Evolutionary conservation across 1,140 invertebrate genomes (phyloP).

Genomic region (Oncopeltus fasciatus): DNA sequence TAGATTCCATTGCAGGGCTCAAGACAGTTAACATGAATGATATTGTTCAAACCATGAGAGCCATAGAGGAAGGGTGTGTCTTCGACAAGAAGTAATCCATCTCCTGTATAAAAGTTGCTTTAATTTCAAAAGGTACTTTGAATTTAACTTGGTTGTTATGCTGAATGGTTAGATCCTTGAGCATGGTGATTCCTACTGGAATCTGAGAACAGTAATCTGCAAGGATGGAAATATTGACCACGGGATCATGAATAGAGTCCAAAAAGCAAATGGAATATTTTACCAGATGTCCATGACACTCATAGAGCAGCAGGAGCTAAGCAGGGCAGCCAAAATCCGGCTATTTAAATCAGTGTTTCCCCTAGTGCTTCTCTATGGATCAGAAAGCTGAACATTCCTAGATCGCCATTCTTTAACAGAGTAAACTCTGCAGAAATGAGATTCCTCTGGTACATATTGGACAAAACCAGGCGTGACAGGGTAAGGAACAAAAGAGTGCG

Average conservation of each 20-base stretch:
- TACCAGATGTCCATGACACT: neutral
- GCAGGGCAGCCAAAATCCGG: neutral
- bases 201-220: neutral
- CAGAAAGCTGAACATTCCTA: neutral
- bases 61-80: too few species aligned
- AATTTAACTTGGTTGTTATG: too few species aligned
- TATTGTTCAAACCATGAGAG: too few species aligned
- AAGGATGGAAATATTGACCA: neutral
- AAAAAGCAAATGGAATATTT: neutral
- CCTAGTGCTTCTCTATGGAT: neutral
- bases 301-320: neutral
- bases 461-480: neutral
- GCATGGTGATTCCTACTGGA: neutral
- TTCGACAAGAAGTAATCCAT: too few species aligned
- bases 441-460: neutral
- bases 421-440: neutral
- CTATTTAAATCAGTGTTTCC: neutral
- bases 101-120: too few species aligned
- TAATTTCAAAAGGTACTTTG: too few species aligned
- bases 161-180: slow-evolving; percentile 1
- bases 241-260: neutral
- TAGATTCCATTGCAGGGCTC: too few species aligned
- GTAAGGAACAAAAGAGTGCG: neutral
- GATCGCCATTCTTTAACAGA: neutral
- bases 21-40: too few species aligned